Base-by-base conservation (phyloP, 2,888 invertebrate species). In the Miltochrista miniata region DNA sequence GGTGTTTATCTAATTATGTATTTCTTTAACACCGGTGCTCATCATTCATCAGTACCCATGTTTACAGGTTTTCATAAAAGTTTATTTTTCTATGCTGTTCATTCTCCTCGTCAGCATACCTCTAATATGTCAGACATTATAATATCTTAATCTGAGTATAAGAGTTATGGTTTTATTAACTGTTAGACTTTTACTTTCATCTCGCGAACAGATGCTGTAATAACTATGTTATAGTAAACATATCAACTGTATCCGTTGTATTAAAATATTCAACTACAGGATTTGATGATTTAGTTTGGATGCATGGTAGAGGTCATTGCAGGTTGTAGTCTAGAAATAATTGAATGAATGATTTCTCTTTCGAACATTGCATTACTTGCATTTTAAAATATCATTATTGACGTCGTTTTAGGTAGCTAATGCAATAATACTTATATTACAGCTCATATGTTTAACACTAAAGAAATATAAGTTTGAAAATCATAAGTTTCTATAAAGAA, bases 121-220 rank as follows among this genome's bases (percentile, higher is more conserved):
- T 24, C 18, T 24, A 24, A 24, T 24, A 24, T 24, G 3, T 24
- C 5, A 24, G 18, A 24, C 18, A 24, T n/a, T n/a, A n/a, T 35
- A 29, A 29, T 12, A 44, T 13, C 7, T 44, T 12, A 35, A 35
- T 44, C 24, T 13, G 7, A 24, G 2, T 12, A n/a, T 1, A 35
- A 44, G 13, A 18, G 35, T 44, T 44, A 46, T n/a, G 31, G 39
- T n/a, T 46, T 40, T 46, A 46, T 10, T 46, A 18, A 29, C 46
- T 31, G 30, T 15, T 15, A 11, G 7, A 10, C 24, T 29, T 41
- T 48, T 48, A 40, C 41, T 48, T 48, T 48, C 30, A 48, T 48
- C 41, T 41, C n/a, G 18, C 29, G n/a, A 36, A 18, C 47, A 48
- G 47, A 48, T 48, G 47, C 12, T 46, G 15, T 39, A 46, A 33